These are phyloP conservation scores for Telenomus remus DNA, from an alignment of 1,140 invertebrate species.

Conservation along the genomic window DNA sequence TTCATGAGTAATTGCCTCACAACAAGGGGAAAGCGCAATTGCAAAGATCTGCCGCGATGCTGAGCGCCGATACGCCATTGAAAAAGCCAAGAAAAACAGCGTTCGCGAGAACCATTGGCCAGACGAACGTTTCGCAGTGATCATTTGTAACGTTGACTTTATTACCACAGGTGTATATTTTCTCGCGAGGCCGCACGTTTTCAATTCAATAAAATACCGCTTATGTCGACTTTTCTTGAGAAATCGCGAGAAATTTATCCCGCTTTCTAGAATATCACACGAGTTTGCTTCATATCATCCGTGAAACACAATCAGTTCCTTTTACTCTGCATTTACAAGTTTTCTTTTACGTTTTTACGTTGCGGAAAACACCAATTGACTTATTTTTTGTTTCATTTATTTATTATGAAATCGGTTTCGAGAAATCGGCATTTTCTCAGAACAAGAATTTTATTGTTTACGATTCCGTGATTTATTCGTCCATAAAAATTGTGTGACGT, in stretches of 20 bases:
- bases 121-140: conserved; percentile 53
- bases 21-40: conserved; percentile 57
- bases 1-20: conserved; percentile 54
- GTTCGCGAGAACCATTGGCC: conserved; percentile 53
- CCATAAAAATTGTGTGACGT: no score
- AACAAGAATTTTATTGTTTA: no score
- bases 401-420: no score
- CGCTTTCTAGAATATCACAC: conserved; percentile 49
- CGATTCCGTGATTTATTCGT: no score
- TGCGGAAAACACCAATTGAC: no score
- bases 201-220: conserved; percentile 10
- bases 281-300: conserved; percentile 29
- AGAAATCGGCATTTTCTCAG: no score
- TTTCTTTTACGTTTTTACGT: no score
- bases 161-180: conserved; percentile 53
- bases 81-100: conserved; percentile 54
- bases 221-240: conserved; percentile 41
- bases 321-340: no score
- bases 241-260: conserved; percentile 46
- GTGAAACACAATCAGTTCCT: conserved; percentile 5
- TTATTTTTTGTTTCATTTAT: no score
- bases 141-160: conserved; percentile 55
- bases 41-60: conserved; percentile 56
- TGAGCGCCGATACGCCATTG: conserved; percentile 55
- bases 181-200: conserved; percentile 14